Percentiles rank a stretch among this genome's conserved stretches.
Conservation (phyloP, 1,140 invertebrate genomes). For the Vollenhovia emeryi region DNA sequence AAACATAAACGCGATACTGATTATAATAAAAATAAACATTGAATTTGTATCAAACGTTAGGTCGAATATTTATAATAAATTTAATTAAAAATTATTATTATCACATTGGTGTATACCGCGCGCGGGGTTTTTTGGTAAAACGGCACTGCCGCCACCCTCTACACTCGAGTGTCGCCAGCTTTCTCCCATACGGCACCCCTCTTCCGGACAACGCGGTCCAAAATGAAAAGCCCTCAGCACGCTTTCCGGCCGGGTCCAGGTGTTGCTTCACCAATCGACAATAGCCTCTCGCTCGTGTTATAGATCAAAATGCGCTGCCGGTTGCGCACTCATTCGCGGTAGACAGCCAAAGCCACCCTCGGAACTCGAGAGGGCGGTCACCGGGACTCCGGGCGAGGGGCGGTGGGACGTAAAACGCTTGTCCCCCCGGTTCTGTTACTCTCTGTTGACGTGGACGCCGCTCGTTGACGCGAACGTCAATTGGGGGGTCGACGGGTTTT, state of each 20-base stretch:
- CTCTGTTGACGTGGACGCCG: conserved; percentile 54
- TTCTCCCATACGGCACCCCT: conserved; percentile 39
- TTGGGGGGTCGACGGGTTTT: conserved; percentile 48
- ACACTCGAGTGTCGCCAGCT: conserved; percentile 18
- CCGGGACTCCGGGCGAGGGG: background rate
- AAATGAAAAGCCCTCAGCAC: conserved; percentile 73
- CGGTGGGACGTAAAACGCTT: conserved; percentile 42
- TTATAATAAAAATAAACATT: background rate
- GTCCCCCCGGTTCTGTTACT: conserved; percentile 56
- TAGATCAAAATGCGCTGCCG: conserved; percentile 58
- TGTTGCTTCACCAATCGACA: conserved; percentile 68
- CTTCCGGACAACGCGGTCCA: conserved; percentile 39
- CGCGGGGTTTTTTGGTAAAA: conserved; percentile 10
- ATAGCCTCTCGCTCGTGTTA: conserved; percentile 50
- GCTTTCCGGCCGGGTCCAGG: conserved; percentile 74
- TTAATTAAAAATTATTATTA: background rate
- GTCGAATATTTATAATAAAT: background rate
- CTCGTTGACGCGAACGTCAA: conserved; percentile 58
- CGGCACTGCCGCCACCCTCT: conserved; percentile 19
- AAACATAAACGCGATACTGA: no score
- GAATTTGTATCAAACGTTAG: background rate
- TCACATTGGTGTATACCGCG: conserved; percentile 25
- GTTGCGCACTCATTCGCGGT: conserved; percentile 58
- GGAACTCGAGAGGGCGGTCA: conserved; percentile 42
- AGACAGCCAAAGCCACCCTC: conserved; percentile 56